These are phyloP conservation scores for Dinocampus coccinellae DNA, from an alignment of 2,888 invertebrate genomes.

Conservation along the genomic window DNA sequence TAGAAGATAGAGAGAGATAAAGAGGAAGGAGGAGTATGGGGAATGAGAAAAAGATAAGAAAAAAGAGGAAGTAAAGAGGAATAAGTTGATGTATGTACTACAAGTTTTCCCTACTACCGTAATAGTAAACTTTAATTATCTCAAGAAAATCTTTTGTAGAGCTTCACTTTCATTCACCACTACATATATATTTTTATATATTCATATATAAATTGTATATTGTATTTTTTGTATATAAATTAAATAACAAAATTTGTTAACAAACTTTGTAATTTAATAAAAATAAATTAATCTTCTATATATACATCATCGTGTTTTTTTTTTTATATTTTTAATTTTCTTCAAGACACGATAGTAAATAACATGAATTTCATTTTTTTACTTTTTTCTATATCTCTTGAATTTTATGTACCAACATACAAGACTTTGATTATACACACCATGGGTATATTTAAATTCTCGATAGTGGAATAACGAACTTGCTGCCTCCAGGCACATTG, in stretches of 20 bases:
- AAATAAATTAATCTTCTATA: not conserved
- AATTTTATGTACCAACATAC: not conserved
- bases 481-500: not conserved
- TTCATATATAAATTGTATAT: no score
- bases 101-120: not conserved
- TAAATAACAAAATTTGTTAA: not conserved
- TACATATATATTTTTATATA: not conserved
- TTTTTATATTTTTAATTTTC: not conserved
- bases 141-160: not conserved
- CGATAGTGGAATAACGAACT: not conserved
- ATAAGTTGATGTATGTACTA: not conserved
- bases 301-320: not conserved
- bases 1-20: not conserved
- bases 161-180: not conserved
- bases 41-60: not conserved
- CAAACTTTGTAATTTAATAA: not conserved
- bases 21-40: not conserved
- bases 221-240: no score
- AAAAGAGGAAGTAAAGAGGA: not conserved
- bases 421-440: not conserved
- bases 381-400: not conserved
- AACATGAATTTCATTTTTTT: not conserved
- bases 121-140: not conserved
- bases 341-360: not conserved
- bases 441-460: not conserved